Evolutionary conservation across 2,113 vertebrate species (phyloP).

Genomic region (Spermophilus dauricus): DNA sequence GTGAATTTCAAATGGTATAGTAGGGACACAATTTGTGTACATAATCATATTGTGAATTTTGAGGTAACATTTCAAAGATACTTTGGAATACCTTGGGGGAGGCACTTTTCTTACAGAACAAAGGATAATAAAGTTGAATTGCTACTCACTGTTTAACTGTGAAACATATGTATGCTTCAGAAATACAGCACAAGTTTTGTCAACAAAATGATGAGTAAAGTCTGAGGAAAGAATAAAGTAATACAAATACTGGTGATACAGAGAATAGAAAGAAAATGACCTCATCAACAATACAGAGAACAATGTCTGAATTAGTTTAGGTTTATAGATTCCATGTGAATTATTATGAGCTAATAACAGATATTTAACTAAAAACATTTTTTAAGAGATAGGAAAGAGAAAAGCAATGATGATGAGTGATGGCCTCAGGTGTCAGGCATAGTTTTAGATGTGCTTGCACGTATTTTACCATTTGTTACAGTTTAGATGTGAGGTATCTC

Average conservation of each 20-base stretch:
- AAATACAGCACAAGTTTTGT: background rate
- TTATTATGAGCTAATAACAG: background rate
- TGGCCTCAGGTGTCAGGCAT: background rate
- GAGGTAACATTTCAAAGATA: slow-evolving; percentile 1
- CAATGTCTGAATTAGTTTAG: background rate
- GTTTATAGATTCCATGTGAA: background rate
- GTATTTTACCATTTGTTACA: background rate
- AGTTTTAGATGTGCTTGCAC: background rate
- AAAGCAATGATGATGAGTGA: background rate
- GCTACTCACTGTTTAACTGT: background rate
- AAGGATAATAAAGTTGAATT: background rate
- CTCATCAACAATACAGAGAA: background rate
- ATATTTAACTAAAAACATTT: background rate
- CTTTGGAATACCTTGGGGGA: background rate
- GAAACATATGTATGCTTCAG: background rate
- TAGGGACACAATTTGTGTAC: background rate
- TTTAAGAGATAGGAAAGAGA: background rate
- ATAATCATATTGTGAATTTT: background rate
- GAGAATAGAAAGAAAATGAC: background rate
- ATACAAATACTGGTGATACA: background rate
- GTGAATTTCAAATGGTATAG: background rate
- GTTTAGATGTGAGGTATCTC: no score
- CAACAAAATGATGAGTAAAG: background rate
- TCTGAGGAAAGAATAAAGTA: background rate
- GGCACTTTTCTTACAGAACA: background rate